phyloP scores from a whole-genome alignment of 1,140 invertebrate species.

The Kradibia gibbosae region DNA sequence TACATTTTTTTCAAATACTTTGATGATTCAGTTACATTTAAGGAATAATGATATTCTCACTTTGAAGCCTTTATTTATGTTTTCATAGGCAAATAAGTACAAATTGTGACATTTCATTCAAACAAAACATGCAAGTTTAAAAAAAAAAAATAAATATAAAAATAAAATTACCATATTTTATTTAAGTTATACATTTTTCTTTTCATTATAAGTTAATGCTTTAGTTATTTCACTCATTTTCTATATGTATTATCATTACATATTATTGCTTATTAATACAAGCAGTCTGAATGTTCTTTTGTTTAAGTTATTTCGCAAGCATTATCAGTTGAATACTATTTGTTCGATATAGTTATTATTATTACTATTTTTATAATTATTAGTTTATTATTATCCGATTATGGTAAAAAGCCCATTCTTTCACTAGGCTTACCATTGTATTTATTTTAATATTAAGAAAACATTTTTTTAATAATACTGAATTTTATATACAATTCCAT shows the following conservation, averaged over 20 bases:
- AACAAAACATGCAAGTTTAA: too few relatives aligned
- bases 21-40: background rate
- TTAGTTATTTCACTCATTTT: conserved; percentile 48
- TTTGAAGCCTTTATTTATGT: background rate
- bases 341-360: conserved; percentile 51
- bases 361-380: too few relatives aligned
- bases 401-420: too few relatives aligned
- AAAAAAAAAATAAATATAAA: too few relatives aligned
- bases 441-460: conserved; percentile 59
- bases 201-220: conserved; percentile 48
- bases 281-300: conserved; percentile 49
- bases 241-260: conserved; percentile 42
- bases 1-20: conserved; percentile 14
- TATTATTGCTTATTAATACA: conserved; percentile 55
- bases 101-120: conserved; percentile 29
- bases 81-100: conserved; percentile 28
- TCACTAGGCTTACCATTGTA: too few relatives aligned
- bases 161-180: background rate
- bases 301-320: conserved; percentile 63
- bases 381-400: too few relatives aligned
- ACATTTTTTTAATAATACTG: conserved; percentile 46
- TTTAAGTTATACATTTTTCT: conserved; percentile 22
- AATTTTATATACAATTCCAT: background rate
- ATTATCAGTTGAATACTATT: conserved; percentile 66
- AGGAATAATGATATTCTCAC: background rate